Conservation (phyloP, 2,797 vertebrate genomes). For the Pantherophis vulpinus region DNA sequence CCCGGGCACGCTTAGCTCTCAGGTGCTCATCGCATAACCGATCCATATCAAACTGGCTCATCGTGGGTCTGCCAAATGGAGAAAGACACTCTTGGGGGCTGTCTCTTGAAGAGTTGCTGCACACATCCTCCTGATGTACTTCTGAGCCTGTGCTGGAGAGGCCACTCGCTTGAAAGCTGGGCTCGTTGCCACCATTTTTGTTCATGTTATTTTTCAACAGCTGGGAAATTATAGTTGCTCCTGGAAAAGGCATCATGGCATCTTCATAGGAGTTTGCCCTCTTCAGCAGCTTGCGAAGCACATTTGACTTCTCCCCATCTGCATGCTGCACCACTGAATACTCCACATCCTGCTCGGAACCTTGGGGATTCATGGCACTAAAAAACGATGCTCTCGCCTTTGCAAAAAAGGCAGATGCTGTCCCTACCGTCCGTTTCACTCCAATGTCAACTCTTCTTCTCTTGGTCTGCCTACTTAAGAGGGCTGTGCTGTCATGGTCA, state of each 20-base stretch:
- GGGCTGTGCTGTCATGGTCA: slow-evolving; percentile 99
- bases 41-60: slow-evolving; percentile 92
- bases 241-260: slow-evolving; percentile 97
- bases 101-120: slow-evolving; percentile 98
- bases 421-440: slow-evolving; percentile 98
- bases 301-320: slow-evolving; percentile 97
- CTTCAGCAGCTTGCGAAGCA: slow-evolving; percentile 99
- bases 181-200: slow-evolving; percentile 93
- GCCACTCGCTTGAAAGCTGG: slow-evolving; percentile 90
- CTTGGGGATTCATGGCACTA: slow-evolving; percentile 98
- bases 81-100: slow-evolving; percentile 97
- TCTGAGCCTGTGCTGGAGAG: slow-evolving; percentile 95
- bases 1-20: slow-evolving; percentile 95
- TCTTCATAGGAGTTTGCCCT: slow-evolving; percentile 98
- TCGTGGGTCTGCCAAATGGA: slow-evolving; percentile 90
- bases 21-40: slow-evolving; percentile 96
- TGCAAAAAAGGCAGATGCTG: slow-evolving; percentile 90
- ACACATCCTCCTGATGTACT: slow-evolving; percentile 93
- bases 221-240: slow-evolving; percentile 98
- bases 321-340: slow-evolving; percentile 93
- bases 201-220: slow-evolving; percentile 98
- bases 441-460: slow-evolving; percentile 99
- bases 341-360: slow-evolving; percentile 93
- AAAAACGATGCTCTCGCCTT: slow-evolving; percentile 91
- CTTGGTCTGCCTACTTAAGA: slow-evolving; percentile 99